Conservation (phyloP, 1,140 invertebrate species). For the Hypsibius dujardini region DNA sequence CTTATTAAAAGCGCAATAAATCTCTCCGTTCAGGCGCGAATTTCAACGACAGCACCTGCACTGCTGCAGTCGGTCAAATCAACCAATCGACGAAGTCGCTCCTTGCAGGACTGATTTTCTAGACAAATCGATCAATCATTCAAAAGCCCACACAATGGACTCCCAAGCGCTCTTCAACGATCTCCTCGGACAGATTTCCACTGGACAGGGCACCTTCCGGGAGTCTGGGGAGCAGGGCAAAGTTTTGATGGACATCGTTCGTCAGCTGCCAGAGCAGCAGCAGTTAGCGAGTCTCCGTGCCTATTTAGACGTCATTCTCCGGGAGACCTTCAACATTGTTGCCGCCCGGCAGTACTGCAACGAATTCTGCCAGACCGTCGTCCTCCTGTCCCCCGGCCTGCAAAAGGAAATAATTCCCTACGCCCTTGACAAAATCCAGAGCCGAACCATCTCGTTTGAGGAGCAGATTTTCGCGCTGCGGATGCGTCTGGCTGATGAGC, state of each 20-base stretch:
- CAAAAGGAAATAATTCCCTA: neutral
- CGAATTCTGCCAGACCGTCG: neutral
- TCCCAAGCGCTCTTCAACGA: neutral
- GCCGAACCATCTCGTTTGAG: conserved; percentile 10
- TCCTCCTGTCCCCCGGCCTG: neutral
- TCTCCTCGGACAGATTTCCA: neutral
- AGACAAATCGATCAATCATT: too few relatives aligned
- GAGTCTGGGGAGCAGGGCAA: conserved; percentile 8
- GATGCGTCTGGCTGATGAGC: neutral
- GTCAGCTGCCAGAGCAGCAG: conserved; percentile 8
- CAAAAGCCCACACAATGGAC: too few relatives aligned
- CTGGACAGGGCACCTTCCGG: conserved; percentile 2
- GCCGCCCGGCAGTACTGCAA: neutral
- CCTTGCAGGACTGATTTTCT: too few relatives aligned
- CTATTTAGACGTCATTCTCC: conserved; percentile 11
- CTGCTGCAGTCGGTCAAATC: too few relatives aligned
- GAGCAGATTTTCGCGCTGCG: conserved; percentile 5
- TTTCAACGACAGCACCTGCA: too few relatives aligned
- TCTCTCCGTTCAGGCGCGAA: too few relatives aligned
- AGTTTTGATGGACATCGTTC: neutral
- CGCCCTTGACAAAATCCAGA: conserved; percentile 10
- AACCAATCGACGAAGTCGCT: too few relatives aligned
- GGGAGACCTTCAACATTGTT: conserved; percentile 10
- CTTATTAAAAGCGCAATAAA: too few relatives aligned
- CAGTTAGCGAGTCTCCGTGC: neutral